Base-by-base conservation (phyloP, 2,113 vertebrate genomes). In the Seriola rivoliana region DNA sequence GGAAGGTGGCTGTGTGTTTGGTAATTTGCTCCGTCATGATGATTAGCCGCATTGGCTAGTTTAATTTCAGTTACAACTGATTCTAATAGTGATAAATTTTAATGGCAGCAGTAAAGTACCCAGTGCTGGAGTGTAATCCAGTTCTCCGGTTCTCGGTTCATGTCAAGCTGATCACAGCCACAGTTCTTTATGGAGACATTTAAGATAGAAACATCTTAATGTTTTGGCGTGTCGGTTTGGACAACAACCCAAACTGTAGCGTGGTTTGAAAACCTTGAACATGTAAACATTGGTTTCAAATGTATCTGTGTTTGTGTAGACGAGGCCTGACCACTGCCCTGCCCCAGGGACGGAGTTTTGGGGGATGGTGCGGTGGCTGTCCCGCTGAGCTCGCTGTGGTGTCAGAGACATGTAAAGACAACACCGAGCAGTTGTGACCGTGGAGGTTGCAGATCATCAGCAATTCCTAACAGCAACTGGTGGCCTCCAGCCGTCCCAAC, bases 381-480 rank as follows among this genome's bases (percentile, higher is more conserved):
- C 85, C 81, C 12, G 80, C 80, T 78, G 85, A 84, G 88, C 83
- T 87, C 21, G 59, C 54, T 10, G 42, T 63, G 86, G 78, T 78
- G 80, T 90, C 85, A 83, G 64, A 91, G 85, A 88, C 85, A 66
- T 88, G 85, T 92, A 90, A 90, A 91, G 91, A 89, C 78, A 89
- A 88, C 89, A 89, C 67, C 23, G 68, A 93, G 89, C 90, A 93
- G 89, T 92, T 92, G 93, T 83, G 88, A 63, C 86, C 3, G 73
- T 64, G 63, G 85, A 85, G 85, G 85, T 88, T 89, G 80, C 85
- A 71, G 85, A 88, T 92, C 92, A 88, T 92, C 92, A 89, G 89
- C 90, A 92, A 93, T 89, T 91, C 91, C 86, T 91, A 80, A 78
- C 92, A 87, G 90, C 92, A 94, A 93, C 93, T 94, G 93, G 89